These are phyloP conservation scores for Muricea muricata DNA, from an alignment of 92 coral and sea anemone species.

Conservation along the genomic window DNA sequence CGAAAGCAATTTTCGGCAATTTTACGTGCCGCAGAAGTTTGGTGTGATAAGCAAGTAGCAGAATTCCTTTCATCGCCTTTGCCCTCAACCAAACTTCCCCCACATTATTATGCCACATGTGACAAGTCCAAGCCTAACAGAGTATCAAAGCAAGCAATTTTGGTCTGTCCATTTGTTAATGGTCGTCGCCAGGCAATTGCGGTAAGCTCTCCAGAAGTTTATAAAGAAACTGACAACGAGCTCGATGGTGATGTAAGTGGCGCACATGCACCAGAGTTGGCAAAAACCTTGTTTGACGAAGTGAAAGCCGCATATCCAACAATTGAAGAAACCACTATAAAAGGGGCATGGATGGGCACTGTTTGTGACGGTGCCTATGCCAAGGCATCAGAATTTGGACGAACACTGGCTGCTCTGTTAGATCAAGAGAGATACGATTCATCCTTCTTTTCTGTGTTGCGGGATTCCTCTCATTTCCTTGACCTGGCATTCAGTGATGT, in stretches of 20 bases:
- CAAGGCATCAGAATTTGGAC: neutral
- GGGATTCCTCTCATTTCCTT: constrained; percentile 8
- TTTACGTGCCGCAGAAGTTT: neutral
- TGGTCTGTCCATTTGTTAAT: neutral
- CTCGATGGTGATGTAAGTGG: constrained; percentile 14
- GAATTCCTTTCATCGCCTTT: neutral
- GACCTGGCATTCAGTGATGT: constrained; percentile 28
- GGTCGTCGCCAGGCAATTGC: neutral
- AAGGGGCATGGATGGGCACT: constrained; percentile 9
- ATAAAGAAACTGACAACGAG: neutral
- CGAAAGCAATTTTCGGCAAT: constrained; percentile 11
- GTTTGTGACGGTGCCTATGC: constrained; percentile 26
- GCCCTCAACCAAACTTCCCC: neutral
- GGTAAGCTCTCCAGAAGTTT: neutral
- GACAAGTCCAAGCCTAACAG: neutral
- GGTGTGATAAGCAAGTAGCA: constrained; percentile 10
- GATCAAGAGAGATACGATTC: neutral
- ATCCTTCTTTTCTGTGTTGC: constrained; percentile 1
- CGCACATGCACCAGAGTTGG: constrained; percentile 14
- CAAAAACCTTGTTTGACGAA: neutral
- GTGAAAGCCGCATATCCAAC: constrained; percentile 7
- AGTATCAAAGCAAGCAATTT: constrained; percentile 7
- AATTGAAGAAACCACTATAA: neutral
- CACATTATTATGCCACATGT: neutral
- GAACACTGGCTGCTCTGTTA: neutral